These are phyloP conservation scores for Thymallus thymallus DNA, from an alignment of 2,113 vertebrate species.

Conservation along the genomic window DNA sequence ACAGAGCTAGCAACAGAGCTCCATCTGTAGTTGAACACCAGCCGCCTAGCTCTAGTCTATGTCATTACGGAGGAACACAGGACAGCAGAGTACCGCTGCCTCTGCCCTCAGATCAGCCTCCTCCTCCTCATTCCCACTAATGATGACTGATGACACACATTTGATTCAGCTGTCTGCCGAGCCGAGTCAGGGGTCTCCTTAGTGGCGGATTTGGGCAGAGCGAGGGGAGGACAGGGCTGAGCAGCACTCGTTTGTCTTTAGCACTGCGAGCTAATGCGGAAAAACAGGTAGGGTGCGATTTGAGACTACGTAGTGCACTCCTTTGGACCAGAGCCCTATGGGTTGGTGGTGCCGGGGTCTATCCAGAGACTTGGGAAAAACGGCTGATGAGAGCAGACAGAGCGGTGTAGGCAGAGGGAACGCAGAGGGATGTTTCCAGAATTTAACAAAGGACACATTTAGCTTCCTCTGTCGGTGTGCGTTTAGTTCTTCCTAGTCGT, in stretches of 20 bases:
- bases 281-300: conserved; percentile 19
- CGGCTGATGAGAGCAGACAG: conserved; percentile 55
- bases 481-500: conserved; percentile 18
- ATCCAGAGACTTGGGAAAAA: conserved; percentile 32
- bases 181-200: conserved; percentile 55
- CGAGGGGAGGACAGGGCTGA: conserved; percentile 15
- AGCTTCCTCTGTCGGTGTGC: conserved; percentile 48
- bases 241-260: conserved; percentile 50
- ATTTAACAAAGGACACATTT: conserved; percentile 69
- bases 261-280: conserved; percentile 40
- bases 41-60: background rate
- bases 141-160: conserved; percentile 64
- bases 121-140: conserved; percentile 47
- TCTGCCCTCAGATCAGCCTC: conserved; percentile 10
- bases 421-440: conserved; percentile 55
- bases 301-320: conserved; percentile 10
- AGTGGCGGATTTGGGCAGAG: conserved; percentile 54
- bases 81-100: background rate
- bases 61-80: background rate
- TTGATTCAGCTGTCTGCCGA: conserved; percentile 61
- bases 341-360: background rate
- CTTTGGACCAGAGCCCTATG: no score
- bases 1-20: background rate
- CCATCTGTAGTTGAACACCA: background rate
- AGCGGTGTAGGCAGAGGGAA: conserved; percentile 43